Evolutionary conservation across 2,888 invertebrate genomes (phyloP).

Genomic region (Oscheius sp.): DNA sequence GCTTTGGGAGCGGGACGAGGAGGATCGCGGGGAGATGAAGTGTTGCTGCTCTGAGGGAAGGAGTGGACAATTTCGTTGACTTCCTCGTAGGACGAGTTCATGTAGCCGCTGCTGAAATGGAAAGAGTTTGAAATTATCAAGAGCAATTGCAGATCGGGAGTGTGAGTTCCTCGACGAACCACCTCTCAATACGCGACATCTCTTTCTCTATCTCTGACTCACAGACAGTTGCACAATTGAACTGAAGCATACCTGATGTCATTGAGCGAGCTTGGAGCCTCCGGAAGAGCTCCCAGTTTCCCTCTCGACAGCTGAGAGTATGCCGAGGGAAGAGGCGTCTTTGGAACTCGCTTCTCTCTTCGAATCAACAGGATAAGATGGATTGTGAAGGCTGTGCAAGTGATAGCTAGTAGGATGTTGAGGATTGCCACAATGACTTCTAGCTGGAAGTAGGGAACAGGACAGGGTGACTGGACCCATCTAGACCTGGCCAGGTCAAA

Average conservation of each 20-base stretch:
- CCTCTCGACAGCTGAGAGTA: conserved; percentile 18
- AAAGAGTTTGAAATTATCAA: not conserved
- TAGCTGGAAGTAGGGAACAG: conserved; percentile 35
- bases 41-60: conserved; percentile 1
- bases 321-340: conserved; percentile 15
- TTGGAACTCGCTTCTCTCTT: conserved; percentile 10
- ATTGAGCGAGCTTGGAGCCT: conserved; percentile 34
- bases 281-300: conserved; percentile 4
- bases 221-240: not conserved
- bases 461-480: conserved; percentile 37
- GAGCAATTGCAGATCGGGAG: too few relatives aligned
- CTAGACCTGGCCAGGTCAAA: conserved; percentile 57
- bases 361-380: conserved; percentile 1
- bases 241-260: conserved; percentile 12
- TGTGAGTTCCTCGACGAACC: too few relatives aligned
- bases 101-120: conserved; percentile 59
- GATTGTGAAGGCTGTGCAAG: conserved; percentile 14
- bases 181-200: too few relatives aligned
- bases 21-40: conserved; percentile 19
- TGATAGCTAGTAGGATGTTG: conserved; percentile 25
- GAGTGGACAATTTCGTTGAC: conserved; percentile 20
- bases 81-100: conserved; percentile 64
- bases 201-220: not conserved
- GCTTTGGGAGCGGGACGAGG: conserved; percentile 17
- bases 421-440: conserved; percentile 37